A percentile compares a stretch with the other conserved stretches of the same genome.
These are phyloP conservation scores for Eleutherodactylus coqui DNA, from an alignment of 2,797 vertebrate species.

Conservation along the genomic window DNA sequence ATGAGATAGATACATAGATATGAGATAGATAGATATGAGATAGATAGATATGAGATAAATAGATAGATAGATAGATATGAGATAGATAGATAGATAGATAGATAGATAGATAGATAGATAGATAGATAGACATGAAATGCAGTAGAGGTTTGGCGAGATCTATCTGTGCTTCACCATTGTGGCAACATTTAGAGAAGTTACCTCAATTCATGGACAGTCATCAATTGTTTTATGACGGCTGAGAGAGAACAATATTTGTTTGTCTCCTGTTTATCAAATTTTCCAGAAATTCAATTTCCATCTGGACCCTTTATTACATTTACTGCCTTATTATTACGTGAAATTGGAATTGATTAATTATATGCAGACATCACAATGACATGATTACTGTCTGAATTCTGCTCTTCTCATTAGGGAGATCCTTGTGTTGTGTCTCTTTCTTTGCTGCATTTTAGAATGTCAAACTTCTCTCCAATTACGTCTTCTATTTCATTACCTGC, in stretches of 20 bases:
- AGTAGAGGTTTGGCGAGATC: too few relatives aligned
- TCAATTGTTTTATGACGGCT: background rate
- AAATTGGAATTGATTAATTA: conserved; percentile 5
- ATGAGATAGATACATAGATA: too few relatives aligned
- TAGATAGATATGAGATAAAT: too few relatives aligned
- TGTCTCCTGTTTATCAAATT: conserved; percentile 20
- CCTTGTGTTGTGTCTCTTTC: background rate
- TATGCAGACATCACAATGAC: conserved; percentile 15
- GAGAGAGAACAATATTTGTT: background rate
- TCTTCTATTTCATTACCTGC: background rate
- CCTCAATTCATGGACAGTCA: too few relatives aligned
- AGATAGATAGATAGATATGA: too few relatives aligned
- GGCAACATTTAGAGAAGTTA: too few relatives aligned
- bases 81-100: too few relatives aligned
- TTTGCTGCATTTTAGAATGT: background rate
- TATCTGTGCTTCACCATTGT: too few relatives aligned
- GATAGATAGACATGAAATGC: too few relatives aligned
- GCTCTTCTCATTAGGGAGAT: background rate
- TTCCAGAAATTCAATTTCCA: conserved; percentile 21
- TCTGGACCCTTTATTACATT: conserved; percentile 25
- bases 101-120: too few relatives aligned
- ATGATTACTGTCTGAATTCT: conserved; percentile 5
- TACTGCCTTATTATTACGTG: background rate
- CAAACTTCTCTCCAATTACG: background rate
- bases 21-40: too few relatives aligned